phyloP scores from a whole-genome alignment of 2,888 invertebrate species.

The Catocala fraxini region DNA sequence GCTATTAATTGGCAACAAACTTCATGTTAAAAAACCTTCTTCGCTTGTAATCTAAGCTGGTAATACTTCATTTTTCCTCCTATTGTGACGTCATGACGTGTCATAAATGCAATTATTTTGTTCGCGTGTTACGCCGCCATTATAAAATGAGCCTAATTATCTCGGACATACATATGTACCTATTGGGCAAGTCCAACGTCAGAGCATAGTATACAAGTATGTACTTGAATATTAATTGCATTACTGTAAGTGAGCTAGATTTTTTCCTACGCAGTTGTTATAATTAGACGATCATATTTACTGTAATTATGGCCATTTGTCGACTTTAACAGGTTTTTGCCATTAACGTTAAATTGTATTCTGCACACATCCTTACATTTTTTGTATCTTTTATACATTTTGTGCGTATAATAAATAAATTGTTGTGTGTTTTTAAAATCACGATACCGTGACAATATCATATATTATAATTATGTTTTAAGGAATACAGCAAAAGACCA shows the following conservation, averaged over 20 bases:
- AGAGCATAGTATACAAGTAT: background rate
- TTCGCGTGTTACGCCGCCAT: constrained; percentile 57
- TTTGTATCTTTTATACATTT: too few species aligned
- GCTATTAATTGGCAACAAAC: constrained; percentile 46
- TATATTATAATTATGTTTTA: too few species aligned
- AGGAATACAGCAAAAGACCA: too few species aligned
- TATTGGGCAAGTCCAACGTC: constrained; percentile 4
- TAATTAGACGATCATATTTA: too few species aligned
- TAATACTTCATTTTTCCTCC: constrained; percentile 53
- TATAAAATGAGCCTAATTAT: constrained; percentile 45
- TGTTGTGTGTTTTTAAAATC: too few species aligned
- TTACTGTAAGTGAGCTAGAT: background rate
- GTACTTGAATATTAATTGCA: background rate
- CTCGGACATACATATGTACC: constrained; percentile 7
- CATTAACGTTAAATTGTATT: too few species aligned
- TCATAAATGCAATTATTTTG: constrained; percentile 56
- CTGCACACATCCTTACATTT: too few species aligned
- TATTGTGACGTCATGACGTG: constrained; percentile 63
- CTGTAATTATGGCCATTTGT: too few species aligned
- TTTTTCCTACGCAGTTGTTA: background rate
- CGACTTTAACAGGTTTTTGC: too few species aligned
- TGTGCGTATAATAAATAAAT: too few species aligned
- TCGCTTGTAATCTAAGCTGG: constrained; percentile 49
- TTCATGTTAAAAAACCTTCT: constrained; percentile 50
- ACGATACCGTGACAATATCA: too few species aligned